Evolutionary conservation across 1,140 invertebrate genomes (phyloP).

Genomic region (Tachypleus tridentatus): DNA sequence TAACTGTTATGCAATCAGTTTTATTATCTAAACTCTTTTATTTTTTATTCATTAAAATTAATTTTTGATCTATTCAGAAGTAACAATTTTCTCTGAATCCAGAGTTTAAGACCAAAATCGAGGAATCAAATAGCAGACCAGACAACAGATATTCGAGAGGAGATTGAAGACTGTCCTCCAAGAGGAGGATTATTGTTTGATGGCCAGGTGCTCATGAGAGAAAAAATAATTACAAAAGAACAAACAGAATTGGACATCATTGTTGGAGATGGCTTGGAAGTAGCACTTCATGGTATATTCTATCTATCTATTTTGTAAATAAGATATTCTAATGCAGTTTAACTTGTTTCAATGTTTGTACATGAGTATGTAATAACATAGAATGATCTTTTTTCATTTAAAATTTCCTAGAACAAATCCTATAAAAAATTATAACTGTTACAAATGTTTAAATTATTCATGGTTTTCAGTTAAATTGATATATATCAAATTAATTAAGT

Average conservation of each 20-base stretch:
- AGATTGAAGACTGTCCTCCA: conserved; percentile 44
- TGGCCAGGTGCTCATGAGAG: conserved; percentile 49
- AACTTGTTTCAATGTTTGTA: too few species aligned
- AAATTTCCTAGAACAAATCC: neutral
- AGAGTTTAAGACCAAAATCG: conserved; percentile 64
- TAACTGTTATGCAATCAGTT: neutral
- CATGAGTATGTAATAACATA: neutral
- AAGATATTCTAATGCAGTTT: too few species aligned
- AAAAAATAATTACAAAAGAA: conserved; percentile 41
- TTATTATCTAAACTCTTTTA: neutral
- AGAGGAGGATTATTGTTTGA: conserved; percentile 20
- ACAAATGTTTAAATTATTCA: neutral
- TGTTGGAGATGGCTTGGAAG: conserved; percentile 76
- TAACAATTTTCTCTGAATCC: conserved; percentile 1
- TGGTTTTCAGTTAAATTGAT: neutral
- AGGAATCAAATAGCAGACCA: conserved; percentile 87
- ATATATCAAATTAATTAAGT: neutral
- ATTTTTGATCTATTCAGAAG: neutral
- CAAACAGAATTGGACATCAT: conserved; percentile 64
- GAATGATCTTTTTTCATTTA: neutral
- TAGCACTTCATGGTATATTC: conserved; percentile 60
- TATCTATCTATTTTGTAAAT: neutral
- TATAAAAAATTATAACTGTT: neutral
- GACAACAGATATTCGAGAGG: conserved; percentile 42
- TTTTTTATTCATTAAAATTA: neutral